These are phyloP conservation scores for Saguinus midas DNA, from an alignment of 2,113 vertebrate species.

Conservation along the genomic window DNA sequence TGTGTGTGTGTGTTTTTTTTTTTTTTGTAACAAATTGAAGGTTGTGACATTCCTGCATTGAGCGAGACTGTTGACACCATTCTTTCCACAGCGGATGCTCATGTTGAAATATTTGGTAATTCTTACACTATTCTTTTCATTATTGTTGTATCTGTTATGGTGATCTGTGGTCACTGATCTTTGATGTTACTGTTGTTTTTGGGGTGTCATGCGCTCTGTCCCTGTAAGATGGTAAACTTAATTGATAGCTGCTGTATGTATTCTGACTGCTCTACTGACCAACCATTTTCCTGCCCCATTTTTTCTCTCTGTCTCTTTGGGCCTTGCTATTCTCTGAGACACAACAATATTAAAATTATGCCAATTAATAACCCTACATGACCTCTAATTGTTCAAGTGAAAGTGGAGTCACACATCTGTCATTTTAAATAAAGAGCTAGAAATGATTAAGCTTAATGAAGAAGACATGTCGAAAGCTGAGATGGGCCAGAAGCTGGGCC, in stretches of 20 bases:
- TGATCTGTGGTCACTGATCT: background rate
- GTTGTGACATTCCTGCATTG: background rate
- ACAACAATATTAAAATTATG: background rate
- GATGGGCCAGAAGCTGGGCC: background rate
- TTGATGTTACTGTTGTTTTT: background rate
- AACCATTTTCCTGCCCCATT: background rate
- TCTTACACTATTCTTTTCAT: background rate
- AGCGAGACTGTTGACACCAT: background rate
- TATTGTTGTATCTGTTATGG: background rate
- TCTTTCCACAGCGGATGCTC: background rate
- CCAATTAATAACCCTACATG: background rate
- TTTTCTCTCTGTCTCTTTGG: background rate
- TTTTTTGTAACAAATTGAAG: background rate
- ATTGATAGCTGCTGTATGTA: background rate
- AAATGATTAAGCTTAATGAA: background rate
- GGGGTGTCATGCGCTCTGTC: background rate
- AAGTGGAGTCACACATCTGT: background rate
- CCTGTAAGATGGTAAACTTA: background rate
- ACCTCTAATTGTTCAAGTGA: background rate
- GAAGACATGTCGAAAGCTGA: background rate
- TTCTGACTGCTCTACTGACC: background rate
- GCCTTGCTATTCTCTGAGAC: background rate
- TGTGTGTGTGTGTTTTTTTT: no score
- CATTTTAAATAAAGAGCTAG: background rate
- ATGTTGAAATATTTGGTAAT: background rate